Conservation (phyloP, 2,797 vertebrate genomes). For the Tinamus major region DNA sequence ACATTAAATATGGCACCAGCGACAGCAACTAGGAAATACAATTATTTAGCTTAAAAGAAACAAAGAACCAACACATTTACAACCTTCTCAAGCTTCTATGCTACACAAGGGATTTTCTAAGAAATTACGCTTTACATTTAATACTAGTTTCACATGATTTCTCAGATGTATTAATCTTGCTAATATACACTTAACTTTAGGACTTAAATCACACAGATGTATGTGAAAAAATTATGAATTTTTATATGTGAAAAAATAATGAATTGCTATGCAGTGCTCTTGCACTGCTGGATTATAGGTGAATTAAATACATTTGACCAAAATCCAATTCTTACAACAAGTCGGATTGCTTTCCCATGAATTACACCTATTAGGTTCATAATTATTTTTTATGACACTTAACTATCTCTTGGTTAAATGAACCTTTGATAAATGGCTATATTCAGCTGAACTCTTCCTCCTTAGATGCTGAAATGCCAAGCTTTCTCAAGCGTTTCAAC, state of each 20-base stretch:
- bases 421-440: background rate
- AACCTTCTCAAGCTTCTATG: background rate
- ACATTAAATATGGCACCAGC: too few species aligned
- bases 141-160: background rate
- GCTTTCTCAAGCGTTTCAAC: background rate
- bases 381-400: background rate
- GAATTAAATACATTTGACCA: background rate
- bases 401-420: background rate
- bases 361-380: background rate
- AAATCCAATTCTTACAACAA: background rate
- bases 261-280: background rate
- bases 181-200: background rate
- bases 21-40: background rate
- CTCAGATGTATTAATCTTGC: background rate
- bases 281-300: background rate
- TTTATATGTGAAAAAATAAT: background rate
- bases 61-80: background rate
- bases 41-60: background rate
- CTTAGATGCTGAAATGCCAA: background rate
- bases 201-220: background rate
- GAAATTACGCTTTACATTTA: background rate
- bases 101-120: background rate
- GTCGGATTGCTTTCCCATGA: background rate
- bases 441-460: background rate
- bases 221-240: background rate